These are phyloP conservation scores for Rhynchomys soricoides DNA, from an alignment of 2,113 vertebrate species.

Conservation along the genomic window DNA sequence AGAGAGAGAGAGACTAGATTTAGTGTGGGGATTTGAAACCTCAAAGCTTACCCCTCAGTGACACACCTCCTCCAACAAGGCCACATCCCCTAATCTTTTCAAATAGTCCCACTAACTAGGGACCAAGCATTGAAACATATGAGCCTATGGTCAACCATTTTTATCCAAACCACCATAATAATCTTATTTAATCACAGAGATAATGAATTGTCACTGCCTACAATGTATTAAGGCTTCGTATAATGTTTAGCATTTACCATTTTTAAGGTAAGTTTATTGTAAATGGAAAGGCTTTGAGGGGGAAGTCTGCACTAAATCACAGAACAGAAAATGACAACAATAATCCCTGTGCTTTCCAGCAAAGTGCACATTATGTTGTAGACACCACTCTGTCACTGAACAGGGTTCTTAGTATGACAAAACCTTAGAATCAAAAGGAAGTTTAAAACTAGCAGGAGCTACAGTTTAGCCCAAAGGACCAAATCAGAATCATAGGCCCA, in stretches of 20 bases:
- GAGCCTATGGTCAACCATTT: background rate
- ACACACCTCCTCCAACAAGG: background rate
- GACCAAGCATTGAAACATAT: background rate
- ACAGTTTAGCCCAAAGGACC: background rate
- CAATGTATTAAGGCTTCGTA: background rate
- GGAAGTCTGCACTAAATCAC: background rate
- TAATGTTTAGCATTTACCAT: background rate
- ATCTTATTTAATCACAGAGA: background rate
- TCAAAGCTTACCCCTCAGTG: background rate
- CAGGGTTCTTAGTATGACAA: background rate
- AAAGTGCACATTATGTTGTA: background rate
- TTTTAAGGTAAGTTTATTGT: background rate
- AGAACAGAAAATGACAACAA: background rate
- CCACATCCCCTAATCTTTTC: background rate
- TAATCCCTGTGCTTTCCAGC: background rate
- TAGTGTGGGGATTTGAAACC: background rate
- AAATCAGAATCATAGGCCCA: background rate
- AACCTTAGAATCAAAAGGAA: background rate
- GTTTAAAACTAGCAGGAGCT: background rate
- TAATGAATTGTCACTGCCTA: background rate
- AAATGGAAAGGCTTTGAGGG: background rate
- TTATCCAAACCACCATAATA: background rate
- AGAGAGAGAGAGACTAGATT: too few species aligned
- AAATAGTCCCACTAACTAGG: background rate
- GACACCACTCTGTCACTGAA: background rate